Conservation (phyloP, 2,113 vertebrate species). For the Clupea harengus region DNA sequence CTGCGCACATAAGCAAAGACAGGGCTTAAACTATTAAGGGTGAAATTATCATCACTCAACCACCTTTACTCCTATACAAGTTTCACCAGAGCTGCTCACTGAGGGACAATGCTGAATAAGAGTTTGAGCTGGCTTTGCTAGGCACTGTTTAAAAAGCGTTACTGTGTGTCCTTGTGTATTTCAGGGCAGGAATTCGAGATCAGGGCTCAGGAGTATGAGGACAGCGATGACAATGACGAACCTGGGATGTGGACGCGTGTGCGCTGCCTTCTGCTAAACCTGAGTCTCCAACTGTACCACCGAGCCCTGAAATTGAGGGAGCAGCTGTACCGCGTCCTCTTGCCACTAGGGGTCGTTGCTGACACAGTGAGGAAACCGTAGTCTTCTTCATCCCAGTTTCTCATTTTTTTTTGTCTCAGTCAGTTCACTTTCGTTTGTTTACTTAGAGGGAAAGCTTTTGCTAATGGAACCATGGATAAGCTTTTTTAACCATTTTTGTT, state of each 20-base stretch:
- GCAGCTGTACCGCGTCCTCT: slow-evolving; percentile 43
- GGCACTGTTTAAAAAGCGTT: not conserved
- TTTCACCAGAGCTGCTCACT: not conserved
- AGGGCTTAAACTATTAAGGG: not conserved
- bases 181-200: slow-evolving; percentile 65
- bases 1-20: not conserved
- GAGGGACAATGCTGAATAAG: not conserved
- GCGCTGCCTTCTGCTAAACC: slow-evolving; percentile 58
- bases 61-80: not conserved
- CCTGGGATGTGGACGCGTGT: slow-evolving; percentile 60
- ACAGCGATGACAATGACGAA: slow-evolving; percentile 62
- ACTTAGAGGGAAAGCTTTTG: not conserved
- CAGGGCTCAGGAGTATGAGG: slow-evolving; percentile 58
- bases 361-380: slow-evolving; percentile 51
- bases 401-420: not conserved
- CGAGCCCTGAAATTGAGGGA: slow-evolving; percentile 52
- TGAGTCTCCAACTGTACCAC: slow-evolving; percentile 64
- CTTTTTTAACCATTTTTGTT: not conserved
- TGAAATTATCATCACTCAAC: not conserved
- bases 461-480: not conserved
- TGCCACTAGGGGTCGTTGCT: slow-evolving; percentile 39
- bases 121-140: not conserved
- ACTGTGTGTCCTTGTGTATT: not conserved
- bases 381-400: not conserved
- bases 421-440: not conserved